Evolutionary conservation across 2,888 invertebrate genomes (phyloP).

Genomic region (Harmothoe impar): DNA sequence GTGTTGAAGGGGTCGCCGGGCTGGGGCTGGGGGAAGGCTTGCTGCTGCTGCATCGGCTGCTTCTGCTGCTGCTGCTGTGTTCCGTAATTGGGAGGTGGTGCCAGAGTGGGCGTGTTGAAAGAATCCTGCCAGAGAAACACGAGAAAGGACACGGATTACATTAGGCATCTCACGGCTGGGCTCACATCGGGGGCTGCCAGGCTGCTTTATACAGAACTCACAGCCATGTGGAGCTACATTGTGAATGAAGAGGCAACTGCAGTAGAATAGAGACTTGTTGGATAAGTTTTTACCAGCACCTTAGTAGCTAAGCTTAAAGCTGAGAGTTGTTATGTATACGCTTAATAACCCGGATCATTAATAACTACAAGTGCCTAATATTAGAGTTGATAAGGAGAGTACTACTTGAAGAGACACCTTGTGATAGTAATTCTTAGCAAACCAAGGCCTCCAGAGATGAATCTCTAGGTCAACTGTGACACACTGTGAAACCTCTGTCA

Average conservation of each 20-base stretch:
- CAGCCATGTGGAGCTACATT: too few species aligned
- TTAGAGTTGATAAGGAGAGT: neutral
- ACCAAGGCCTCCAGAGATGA: too few species aligned
- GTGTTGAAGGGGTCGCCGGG: slow-evolving; percentile 48
- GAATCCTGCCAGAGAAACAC: slow-evolving; percentile 31
- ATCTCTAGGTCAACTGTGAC: too few species aligned
- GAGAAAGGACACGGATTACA: neutral
- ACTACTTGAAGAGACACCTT: too few species aligned
- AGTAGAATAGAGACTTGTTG: neutral
- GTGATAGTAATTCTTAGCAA: too few species aligned
- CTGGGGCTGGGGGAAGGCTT: neutral
- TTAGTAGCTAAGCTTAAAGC: neutral
- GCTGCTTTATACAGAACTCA: too few species aligned
- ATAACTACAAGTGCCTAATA: neutral
- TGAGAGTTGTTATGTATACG: neutral
- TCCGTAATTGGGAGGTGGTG: slow-evolving; percentile 56
- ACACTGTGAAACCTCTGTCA: too few species aligned
- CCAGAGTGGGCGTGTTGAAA: slow-evolving; percentile 38
- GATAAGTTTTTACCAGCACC: neutral
- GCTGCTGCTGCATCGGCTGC: slow-evolving; percentile 61
- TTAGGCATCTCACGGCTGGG: too few species aligned
- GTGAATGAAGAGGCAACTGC: too few species aligned
- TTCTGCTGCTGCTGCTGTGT: slow-evolving; percentile 62
- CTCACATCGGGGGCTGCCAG: too few species aligned
- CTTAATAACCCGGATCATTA: too few species aligned